Evolutionary conservation across 2,113 vertebrate genomes (phyloP).

Genomic region (Pionites leucogaster): DNA sequence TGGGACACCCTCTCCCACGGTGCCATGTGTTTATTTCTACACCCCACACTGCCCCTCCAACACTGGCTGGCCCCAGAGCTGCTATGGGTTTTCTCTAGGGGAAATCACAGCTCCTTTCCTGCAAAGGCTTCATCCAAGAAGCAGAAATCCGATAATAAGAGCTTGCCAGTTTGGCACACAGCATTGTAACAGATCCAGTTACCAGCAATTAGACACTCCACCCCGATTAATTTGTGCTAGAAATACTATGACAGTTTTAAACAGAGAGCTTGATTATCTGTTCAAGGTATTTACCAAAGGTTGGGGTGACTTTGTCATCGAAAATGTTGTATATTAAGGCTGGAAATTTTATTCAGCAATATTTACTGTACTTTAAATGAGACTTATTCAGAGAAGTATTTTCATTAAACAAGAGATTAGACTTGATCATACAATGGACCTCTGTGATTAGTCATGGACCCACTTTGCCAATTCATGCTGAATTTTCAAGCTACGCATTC

Average conservation of each 20-base stretch:
- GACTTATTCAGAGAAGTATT: constrained; percentile 30
- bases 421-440: neutral
- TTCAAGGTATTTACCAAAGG: constrained; percentile 55
- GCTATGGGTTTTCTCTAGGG: accelerated
- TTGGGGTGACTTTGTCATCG: constrained; percentile 18
- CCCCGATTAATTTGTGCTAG: constrained; percentile 46
- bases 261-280: constrained; percentile 30
- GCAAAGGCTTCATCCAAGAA: neutral
- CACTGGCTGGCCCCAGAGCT: accelerated
- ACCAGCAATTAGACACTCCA: constrained; percentile 61
- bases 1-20: neutral
- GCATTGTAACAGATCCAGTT: constrained; percentile 43
- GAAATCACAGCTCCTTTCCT: neutral
- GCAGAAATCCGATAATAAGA: neutral
- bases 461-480: neutral
- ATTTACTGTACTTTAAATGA: constrained; percentile 22
- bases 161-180: constrained; percentile 23
- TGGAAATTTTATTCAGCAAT: constrained; percentile 22
- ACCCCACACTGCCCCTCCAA: accelerated
- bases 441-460: neutral
- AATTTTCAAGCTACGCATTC: constrained; percentile 19
- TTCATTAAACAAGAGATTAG: constrained; percentile 8
- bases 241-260: constrained; percentile 21
- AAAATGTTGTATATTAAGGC: constrained; percentile 18
- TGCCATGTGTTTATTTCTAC: neutral